phyloP scores from a whole-genome alignment of 2,888 invertebrate species.

The Tiliacea aurago region DNA sequence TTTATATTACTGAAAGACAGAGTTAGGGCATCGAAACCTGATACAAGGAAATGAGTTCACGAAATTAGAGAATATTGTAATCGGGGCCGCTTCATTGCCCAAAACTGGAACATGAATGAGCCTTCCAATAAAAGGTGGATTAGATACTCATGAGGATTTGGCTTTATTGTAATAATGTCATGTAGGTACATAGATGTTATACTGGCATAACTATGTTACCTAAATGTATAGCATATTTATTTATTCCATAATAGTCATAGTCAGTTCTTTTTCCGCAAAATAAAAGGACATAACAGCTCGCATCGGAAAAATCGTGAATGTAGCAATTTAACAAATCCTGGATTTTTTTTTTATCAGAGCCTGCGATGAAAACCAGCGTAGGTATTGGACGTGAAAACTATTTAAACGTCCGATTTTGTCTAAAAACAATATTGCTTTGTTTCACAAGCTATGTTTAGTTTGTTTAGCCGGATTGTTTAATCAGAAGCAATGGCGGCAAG shows the following conservation, averaged over 20 bases:
- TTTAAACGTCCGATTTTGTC: neutral
- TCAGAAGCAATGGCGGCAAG: constrained; percentile 22
- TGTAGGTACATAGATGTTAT: neutral
- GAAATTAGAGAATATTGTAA: constrained; percentile 23
- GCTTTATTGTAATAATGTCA: neutral
- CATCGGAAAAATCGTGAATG: constrained; percentile 7
- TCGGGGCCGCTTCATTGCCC: constrained; percentile 3
- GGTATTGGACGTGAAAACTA: neutral
- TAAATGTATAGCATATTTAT: constrained; percentile 4
- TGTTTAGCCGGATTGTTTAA: constrained; percentile 16
- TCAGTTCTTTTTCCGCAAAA: constrained; percentile 12
- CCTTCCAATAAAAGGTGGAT: neutral
- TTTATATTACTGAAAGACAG: constrained; percentile 38
- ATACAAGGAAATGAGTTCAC: constrained; percentile 39
- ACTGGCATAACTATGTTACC: constrained; percentile 2
- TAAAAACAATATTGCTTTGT: neutral
- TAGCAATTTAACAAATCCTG: neutral
- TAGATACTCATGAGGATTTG: neutral
- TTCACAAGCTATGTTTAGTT: constrained; percentile 26
- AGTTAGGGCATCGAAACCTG: constrained; percentile 36
- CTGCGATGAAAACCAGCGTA: neutral
- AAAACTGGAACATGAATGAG: constrained; percentile 2
- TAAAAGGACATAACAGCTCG: neutral
- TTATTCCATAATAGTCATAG: constrained; percentile 24
- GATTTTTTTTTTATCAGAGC: neutral